These are phyloP conservation scores for Megaceryle maxima DNA, from an alignment of 2,113 vertebrate genomes.

Conservation along the genomic window DNA sequence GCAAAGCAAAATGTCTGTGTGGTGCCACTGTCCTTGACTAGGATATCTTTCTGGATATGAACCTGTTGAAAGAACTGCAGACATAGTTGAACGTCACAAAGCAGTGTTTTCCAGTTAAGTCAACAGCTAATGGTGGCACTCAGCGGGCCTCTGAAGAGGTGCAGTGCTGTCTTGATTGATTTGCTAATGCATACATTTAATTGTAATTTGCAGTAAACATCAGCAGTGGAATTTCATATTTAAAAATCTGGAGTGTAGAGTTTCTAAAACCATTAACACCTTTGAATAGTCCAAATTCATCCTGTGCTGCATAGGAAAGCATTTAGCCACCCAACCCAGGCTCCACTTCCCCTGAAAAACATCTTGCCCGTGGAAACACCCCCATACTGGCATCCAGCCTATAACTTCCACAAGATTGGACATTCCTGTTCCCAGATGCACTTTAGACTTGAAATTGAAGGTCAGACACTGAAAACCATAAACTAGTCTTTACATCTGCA, in stretches of 20 bases:
- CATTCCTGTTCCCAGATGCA: background rate
- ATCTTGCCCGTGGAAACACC: background rate
- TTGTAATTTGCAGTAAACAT: background rate
- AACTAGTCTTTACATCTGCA: background rate
- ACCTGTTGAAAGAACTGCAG: background rate
- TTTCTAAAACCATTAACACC: background rate
- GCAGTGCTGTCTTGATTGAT: background rate
- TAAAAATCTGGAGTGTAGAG: background rate
- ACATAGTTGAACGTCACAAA: background rate
- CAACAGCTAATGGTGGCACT: background rate
- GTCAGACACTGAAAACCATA: background rate
- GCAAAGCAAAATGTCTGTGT: background rate
- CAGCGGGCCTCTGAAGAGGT: background rate
- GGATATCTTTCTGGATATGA: background rate
- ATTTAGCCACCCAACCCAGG: background rate
- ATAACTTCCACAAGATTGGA: background rate
- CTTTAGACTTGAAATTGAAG: background rate
- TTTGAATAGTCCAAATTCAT: background rate
- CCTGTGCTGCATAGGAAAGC: background rate
- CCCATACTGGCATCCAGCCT: background rate
- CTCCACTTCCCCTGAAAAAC: background rate
- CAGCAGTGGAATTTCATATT: background rate
- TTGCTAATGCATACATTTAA: background rate
- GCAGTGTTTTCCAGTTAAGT: background rate
- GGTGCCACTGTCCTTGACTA: background rate